Conservation (phyloP, 2,797 vertebrate genomes). For the Pantherophis vulpinus region DNA sequence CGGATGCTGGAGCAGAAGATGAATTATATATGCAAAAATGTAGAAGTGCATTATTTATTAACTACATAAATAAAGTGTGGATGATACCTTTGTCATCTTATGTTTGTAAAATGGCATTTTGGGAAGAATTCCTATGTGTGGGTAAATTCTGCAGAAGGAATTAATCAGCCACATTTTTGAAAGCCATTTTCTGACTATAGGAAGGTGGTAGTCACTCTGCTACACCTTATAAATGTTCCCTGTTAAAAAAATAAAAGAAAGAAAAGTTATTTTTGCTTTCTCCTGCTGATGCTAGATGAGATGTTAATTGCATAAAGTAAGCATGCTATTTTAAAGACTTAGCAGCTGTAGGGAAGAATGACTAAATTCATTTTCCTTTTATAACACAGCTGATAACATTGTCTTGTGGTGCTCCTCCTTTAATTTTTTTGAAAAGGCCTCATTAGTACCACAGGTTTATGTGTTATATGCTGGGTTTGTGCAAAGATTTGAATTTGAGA, state of each 20-base stretch:
- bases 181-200: not conserved
- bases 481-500: not conserved
- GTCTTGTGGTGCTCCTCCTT: not conserved
- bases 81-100: not conserved
- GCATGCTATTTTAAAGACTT: not conserved
- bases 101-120: not conserved
- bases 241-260: not conserved
- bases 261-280: not conserved
- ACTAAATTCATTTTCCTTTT: not conserved
- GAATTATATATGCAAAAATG: not conserved
- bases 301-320: not conserved
- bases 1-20: not conserved
- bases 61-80: not conserved
- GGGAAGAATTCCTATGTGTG: not conserved
- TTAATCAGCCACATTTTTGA: not conserved
- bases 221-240: not conserved
- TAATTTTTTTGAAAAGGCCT: not conserved
- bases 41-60: not conserved
- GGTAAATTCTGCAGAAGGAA: not conserved
- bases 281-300: not conserved
- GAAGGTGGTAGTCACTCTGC: not conserved
- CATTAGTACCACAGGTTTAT: not conserved
- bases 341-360: not conserved
- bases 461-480: not conserved
- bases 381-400: not conserved